These are phyloP conservation scores for Chrysotoxum bicinctum DNA, from an alignment of 2,888 invertebrate genomes.

Conservation along the genomic window DNA sequence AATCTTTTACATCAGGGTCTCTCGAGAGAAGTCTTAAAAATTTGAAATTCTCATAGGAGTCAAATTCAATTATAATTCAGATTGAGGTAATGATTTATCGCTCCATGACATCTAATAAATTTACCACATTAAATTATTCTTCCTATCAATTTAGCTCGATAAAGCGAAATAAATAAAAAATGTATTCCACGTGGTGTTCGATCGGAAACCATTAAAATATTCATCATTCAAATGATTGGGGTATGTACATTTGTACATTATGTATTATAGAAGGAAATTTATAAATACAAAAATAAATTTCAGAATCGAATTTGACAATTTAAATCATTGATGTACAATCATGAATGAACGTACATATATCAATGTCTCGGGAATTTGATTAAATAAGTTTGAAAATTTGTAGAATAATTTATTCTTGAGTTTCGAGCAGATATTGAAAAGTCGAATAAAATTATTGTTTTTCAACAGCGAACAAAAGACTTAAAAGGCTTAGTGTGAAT, in stretches of 20 bases:
- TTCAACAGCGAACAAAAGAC: no score
- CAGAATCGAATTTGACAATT: neutral
- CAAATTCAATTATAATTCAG: neutral
- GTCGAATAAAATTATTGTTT: no score
- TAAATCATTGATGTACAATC: no score
- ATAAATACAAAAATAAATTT: neutral
- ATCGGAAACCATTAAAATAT: neutral
- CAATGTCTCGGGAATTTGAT: no score
- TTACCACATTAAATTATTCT: neutral
- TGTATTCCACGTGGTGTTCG: neutral
- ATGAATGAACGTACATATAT: no score
- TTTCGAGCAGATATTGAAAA: no score
- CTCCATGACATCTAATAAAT: neutral
- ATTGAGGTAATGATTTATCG: neutral
- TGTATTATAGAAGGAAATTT: no score
- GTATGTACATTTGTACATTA: no score
- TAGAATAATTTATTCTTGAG: no score
- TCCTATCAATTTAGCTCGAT: neutral
- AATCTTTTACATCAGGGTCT: neutral
- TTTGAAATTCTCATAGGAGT: neutral
- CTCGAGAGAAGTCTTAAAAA: neutral
- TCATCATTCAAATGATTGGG: neutral
- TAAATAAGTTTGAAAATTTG: no score
- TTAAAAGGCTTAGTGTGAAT: no score
- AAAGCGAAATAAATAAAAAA: neutral